phyloP scores from a whole-genome alignment of 2,888 invertebrate genomes.

The Glaucopsyche alexis region DNA sequence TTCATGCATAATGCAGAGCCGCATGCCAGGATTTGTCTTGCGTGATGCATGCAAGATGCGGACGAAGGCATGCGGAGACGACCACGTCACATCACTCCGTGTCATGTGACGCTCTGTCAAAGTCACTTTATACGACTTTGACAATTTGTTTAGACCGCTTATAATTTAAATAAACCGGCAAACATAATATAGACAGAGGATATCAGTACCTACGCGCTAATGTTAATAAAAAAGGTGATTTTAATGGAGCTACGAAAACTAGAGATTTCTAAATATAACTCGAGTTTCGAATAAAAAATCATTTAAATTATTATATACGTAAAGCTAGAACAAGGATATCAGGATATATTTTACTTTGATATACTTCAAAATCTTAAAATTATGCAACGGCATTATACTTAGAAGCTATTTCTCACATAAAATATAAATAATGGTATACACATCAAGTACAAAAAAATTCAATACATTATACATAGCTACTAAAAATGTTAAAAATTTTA shows the following conservation, averaged over 20 bases:
- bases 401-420: not conserved
- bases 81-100: not conserved
- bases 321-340: not conserved
- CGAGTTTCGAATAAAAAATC: not conserved
- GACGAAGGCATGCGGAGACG: conserved; percentile 3
- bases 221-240: too few species aligned
- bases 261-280: not conserved
- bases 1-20: conserved; percentile 9
- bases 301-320: not conserved
- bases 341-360: not conserved
- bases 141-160: not conserved
- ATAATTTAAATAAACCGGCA: not conserved
- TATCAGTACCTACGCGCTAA: too few species aligned
- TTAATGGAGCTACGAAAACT: too few species aligned
- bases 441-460: not conserved
- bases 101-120: conserved; percentile 6
- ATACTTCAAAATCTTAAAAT: not conserved
- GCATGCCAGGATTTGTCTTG: not conserved
- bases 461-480: too few species aligned
- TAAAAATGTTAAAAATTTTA: not conserved
- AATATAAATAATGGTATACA: too few species aligned
- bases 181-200: not conserved
- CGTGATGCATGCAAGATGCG: not conserved
- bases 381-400: not conserved
- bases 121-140: conserved; percentile 8